A percentile compares a stretch with the other conserved stretches of the same genome.
phyloP scores from a whole-genome alignment of 2,888 invertebrate genomes.

The Amiota communis region DNA sequence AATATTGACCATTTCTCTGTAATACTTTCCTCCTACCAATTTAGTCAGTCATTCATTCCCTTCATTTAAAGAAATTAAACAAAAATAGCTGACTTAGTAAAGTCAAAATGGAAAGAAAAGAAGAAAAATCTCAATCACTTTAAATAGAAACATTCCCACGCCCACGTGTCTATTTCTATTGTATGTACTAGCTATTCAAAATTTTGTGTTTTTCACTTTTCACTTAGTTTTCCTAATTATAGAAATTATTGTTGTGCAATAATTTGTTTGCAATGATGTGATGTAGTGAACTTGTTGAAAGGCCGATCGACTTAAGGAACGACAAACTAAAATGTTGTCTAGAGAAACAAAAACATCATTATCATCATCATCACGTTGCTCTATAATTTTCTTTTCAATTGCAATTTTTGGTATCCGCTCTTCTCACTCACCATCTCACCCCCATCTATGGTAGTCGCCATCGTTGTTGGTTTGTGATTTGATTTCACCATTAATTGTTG shows the following conservation, averaged over 20 bases:
- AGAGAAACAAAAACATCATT: not conserved
- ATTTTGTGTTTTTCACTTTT: not conserved
- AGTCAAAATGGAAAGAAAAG: constrained; percentile 3
- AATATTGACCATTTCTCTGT: not conserved
- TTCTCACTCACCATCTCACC: not conserved
- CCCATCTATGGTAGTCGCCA: not conserved
- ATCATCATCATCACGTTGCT: constrained; percentile 4
- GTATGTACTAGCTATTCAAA: not conserved
- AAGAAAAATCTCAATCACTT: not conserved
- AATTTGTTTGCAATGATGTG: not conserved
- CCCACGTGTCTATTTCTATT: constrained; percentile 62
- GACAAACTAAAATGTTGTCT: not conserved
- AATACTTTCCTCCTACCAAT: too few species aligned
- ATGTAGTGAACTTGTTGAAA: constrained; percentile 13
- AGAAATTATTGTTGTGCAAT: constrained; percentile 1
- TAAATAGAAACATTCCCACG: constrained; percentile 61
- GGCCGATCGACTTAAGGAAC: not conserved
- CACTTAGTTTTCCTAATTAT: not conserved
- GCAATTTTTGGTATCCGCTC: not conserved
- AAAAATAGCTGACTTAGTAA: too few species aligned
- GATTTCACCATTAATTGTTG: not conserved
- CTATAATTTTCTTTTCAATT: constrained; percentile 14
- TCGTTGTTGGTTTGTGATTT: not conserved
- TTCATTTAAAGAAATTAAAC: too few species aligned
- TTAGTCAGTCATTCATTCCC: too few species aligned